Conservation (phyloP, 2,113 vertebrate species). For the Cephalopterus ornatus region DNA sequence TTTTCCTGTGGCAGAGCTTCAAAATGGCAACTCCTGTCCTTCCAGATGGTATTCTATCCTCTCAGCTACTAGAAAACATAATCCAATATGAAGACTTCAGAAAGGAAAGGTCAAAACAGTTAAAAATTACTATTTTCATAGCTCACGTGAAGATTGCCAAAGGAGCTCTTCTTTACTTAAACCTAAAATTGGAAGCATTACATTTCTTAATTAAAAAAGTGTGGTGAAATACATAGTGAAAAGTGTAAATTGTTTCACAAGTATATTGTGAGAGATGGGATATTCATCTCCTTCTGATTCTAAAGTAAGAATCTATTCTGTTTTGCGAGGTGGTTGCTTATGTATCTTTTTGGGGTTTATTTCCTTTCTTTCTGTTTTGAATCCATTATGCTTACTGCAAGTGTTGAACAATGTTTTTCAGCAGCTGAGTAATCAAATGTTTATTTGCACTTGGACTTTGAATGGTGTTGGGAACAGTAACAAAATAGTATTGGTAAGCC, state of each 20-base stretch:
- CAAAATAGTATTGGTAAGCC: background rate
- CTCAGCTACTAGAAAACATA: background rate
- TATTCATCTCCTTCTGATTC: background rate
- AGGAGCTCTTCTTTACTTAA: background rate
- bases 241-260: background rate
- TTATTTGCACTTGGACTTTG: background rate
- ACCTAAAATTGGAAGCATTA: background rate
- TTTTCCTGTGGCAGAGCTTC: background rate
- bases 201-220: background rate
- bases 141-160: background rate
- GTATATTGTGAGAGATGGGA: background rate
- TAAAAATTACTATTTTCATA: background rate
- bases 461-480: background rate
- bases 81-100: background rate
- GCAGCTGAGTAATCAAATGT: background rate
- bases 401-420: background rate
- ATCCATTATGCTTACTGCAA: background rate
- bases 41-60: background rate
- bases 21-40: background rate
- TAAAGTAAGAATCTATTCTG: background rate
- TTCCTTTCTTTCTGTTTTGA: background rate
- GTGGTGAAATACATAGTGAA: background rate
- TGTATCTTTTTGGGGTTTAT: background rate
- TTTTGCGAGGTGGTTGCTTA: background rate
- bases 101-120: background rate